These are phyloP conservation scores for Saccostrea glomerata DNA, from an alignment of 1,140 invertebrate genomes.

Conservation along the genomic window DNA sequence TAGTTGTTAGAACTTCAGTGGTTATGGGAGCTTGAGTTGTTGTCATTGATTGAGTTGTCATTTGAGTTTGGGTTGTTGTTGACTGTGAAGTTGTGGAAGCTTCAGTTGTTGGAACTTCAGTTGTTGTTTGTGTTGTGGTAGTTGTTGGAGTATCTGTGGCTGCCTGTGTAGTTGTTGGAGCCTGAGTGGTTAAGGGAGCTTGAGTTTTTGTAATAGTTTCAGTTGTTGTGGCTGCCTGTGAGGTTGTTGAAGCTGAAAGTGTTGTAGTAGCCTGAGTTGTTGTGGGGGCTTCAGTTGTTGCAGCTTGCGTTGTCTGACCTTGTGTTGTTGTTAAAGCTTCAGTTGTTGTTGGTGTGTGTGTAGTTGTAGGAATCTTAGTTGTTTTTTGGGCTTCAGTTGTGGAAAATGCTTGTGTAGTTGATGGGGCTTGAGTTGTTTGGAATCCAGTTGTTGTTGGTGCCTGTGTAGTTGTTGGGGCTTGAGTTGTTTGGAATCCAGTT, in stretches of 20 bases:
- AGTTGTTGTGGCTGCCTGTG: neutral
- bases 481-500: neutral
- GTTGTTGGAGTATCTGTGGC: too few relatives aligned
- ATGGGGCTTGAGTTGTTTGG: neutral
- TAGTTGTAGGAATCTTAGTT: neutral
- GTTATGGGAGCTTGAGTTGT: neutral
- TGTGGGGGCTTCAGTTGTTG: constrained; percentile 3
- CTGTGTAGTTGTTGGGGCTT: neutral
- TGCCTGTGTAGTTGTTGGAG: constrained; percentile 6
- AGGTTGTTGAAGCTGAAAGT: neutral
- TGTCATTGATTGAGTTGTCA: neutral
- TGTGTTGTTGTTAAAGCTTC: neutral
- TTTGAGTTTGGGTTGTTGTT: neutral
- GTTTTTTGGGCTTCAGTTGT: neutral
- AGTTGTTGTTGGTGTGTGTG: neutral
- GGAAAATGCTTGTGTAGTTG: neutral
- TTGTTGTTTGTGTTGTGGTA: neutral
- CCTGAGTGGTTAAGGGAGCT: neutral
- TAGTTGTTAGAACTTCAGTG: neutral
- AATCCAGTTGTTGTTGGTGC: neutral
- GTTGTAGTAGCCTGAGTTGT: neutral
- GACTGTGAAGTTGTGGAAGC: too few relatives aligned
- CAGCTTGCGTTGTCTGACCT: neutral
- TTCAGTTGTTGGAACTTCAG: neutral
- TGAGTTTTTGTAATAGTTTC: neutral